phyloP scores from a whole-genome alignment of 2,888 invertebrate genomes.

The Pachycephus smyrnensis region DNA sequence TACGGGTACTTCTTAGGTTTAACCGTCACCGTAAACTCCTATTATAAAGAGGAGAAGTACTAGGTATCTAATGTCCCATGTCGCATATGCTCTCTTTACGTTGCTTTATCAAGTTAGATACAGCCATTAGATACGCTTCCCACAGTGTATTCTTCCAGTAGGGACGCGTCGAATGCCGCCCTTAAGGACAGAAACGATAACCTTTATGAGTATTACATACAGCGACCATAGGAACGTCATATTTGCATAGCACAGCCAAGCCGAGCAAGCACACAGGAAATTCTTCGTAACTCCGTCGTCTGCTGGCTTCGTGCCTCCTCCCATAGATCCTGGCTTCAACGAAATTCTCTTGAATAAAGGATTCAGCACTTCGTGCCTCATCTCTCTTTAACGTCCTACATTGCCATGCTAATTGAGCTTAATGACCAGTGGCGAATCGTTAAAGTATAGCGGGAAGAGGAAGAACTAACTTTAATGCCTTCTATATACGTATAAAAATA shows the following conservation, averaged over 20 bases:
- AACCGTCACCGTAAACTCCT: background rate
- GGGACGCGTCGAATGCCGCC: background rate
- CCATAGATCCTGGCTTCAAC: background rate
- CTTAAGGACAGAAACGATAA: background rate
- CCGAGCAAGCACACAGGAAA: background rate
- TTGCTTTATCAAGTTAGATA: background rate
- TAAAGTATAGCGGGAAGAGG: background rate
- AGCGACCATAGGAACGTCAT: background rate
- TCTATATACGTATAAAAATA: background rate
- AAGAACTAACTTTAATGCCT: background rate
- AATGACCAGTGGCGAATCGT: background rate
- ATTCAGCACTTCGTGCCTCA: background rate
- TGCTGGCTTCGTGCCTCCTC: background rate
- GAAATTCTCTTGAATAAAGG: background rate
- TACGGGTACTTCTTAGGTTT: background rate
- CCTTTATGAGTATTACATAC: background rate
- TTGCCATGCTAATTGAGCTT: background rate
- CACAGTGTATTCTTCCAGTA: background rate
- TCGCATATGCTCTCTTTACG: background rate
- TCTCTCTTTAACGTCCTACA: background rate
- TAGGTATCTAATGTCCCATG: background rate
- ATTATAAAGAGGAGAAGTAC: background rate
- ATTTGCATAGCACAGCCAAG: background rate
- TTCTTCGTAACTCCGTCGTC: background rate
- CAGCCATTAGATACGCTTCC: background rate